Evolutionary conservation across 2,888 invertebrate species (phyloP).

Genomic region (Pyrrhopygopsis socrates): DNA sequence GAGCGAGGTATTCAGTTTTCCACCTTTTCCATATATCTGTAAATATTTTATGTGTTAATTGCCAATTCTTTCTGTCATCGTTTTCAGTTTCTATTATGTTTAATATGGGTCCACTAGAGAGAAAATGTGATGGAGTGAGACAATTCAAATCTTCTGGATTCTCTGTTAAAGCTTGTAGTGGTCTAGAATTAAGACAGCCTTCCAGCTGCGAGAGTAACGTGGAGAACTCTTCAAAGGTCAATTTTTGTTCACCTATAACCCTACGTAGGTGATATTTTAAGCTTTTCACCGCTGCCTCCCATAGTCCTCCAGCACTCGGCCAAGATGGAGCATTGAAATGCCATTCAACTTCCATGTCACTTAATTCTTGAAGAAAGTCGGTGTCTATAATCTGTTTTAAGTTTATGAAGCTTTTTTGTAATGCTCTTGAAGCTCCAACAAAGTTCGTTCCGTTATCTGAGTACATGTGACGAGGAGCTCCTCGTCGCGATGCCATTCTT

Average conservation of each 20-base stretch:
- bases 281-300: too few species aligned
- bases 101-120: slow-evolving; percentile 31
- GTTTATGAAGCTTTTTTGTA: slow-evolving; percentile 5
- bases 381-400: background rate
- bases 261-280: too few species aligned
- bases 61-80: slow-evolving; percentile 53
- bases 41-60: slow-evolving; percentile 37
- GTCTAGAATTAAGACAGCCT: slow-evolving; percentile 1
- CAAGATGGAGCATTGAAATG: too few species aligned
- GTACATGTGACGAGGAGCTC: slow-evolving; percentile 35
- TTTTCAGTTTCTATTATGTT: slow-evolving; percentile 46
- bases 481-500: slow-evolving; percentile 29
- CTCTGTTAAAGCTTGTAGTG: background rate
- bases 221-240: background rate
- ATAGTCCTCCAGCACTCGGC: too few species aligned
- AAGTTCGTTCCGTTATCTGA: slow-evolving; percentile 39
- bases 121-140: slow-evolving; percentile 58
- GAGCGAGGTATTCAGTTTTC: slow-evolving; percentile 17
- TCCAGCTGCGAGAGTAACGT: background rate
- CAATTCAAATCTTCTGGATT: background rate
- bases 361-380: too few species aligned
- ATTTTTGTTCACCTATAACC: too few species aligned
- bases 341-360: too few species aligned
- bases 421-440: slow-evolving; percentile 30
- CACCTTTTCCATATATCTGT: slow-evolving; percentile 31